Conservation (phyloP, 2,888 invertebrate genomes). For the Drosophila flavopinicola region DNA sequence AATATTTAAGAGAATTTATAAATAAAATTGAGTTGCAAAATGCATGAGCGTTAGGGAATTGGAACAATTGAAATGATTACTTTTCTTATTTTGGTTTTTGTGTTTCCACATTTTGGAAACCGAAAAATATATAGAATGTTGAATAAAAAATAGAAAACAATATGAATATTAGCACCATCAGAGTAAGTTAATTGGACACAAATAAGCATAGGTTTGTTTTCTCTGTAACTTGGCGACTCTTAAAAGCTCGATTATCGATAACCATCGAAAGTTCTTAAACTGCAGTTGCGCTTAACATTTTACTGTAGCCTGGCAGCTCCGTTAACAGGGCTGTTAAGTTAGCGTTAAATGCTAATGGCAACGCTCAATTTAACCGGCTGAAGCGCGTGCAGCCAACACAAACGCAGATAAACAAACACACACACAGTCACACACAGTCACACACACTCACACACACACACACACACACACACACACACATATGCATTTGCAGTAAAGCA, state of each 20-base stretch:
- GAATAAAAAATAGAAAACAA: too few relatives aligned
- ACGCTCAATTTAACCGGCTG: slow-evolving; percentile 38
- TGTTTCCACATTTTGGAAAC: too few relatives aligned
- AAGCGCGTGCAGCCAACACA: slow-evolving; percentile 28
- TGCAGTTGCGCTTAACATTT: slow-evolving; percentile 18
- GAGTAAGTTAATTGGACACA: neutral
- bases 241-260: slow-evolving; percentile 3
- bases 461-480: neutral
- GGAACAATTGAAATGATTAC: too few relatives aligned
- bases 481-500: slow-evolving; percentile 28
- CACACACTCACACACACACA: slow-evolving; percentile 3
- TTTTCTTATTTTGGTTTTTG: too few relatives aligned
- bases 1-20: too few relatives aligned
- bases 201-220: neutral
- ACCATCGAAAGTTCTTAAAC: neutral
- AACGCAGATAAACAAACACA: slow-evolving; percentile 45
- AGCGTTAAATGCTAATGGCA: slow-evolving; percentile 53
- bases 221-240: neutral
- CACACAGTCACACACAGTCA: slow-evolving; percentile 10
- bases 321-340: slow-evolving; percentile 48
- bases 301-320: slow-evolving; percentile 49
- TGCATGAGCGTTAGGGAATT: too few relatives aligned
- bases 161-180: neutral
- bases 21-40: too few relatives aligned
- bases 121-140: too few relatives aligned